Conservation (phyloP, 1,140 invertebrate species). For the Psilanteris sp. region DNA sequence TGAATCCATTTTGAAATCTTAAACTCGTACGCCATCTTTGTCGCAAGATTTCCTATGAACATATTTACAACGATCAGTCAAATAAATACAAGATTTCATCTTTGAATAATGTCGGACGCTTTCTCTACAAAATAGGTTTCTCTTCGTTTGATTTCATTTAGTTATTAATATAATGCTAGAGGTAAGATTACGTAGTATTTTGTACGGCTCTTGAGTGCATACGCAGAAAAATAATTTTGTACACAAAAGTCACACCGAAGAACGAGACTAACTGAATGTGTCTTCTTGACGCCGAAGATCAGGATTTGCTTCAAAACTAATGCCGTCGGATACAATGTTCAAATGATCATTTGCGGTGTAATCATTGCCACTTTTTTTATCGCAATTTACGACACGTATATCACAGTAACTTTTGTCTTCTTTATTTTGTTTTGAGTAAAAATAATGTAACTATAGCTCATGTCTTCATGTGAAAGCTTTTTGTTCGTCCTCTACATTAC, state of each 20-base stretch:
- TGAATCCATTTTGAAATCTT: no score
- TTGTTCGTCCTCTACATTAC: conserved; percentile 32
- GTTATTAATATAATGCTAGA: conserved; percentile 21
- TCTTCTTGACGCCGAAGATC: no score
- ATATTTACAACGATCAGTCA: conserved; percentile 78
- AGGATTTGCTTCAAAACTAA: conserved; percentile 9
- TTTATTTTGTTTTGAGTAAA: conserved; percentile 32
- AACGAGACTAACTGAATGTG: conserved; percentile 20
- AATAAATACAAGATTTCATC: conserved; percentile 70
- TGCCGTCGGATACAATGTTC: conserved; percentile 4
- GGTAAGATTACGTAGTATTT: conserved; percentile 28
- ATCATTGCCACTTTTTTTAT: conserved; percentile 6
- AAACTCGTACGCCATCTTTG: no score
- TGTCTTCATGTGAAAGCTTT: conserved; percentile 30
- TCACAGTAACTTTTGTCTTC: conserved; percentile 66
- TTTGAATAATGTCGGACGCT: conserved; percentile 24
- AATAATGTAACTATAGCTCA: conserved; percentile 44
- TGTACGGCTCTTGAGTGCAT: no score
- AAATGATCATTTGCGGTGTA: conserved; percentile 3
- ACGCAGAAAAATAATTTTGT: conserved; percentile 52
- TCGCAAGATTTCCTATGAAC: conserved; percentile 63
- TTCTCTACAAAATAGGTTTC: conserved; percentile 42
- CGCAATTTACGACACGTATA: conserved; percentile 55
- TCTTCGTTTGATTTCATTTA: conserved; percentile 20
- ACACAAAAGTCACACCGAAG: conserved; percentile 24